These are phyloP conservation scores for Maconellicoccus hirsutus DNA, from an alignment of 1,140 invertebrate genomes.

Conservation along the genomic window DNA sequence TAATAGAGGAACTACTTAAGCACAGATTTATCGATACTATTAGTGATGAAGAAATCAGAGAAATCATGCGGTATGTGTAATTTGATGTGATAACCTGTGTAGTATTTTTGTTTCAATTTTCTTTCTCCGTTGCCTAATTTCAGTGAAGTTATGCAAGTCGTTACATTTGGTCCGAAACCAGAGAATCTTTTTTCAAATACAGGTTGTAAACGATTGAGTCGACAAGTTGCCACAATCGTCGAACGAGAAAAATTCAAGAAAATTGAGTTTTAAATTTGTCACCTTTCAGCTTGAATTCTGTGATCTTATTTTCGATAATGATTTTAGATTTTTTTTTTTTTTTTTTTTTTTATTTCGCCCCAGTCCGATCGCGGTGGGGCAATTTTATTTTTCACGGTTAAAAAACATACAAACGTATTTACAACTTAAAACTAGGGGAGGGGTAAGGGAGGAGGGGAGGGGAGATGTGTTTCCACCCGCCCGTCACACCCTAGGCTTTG, in stretches of 20 bases:
- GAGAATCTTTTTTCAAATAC: constrained; percentile 26
- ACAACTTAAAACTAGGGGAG: too few species aligned
- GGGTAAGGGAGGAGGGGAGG: too few species aligned
- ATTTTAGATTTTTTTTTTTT: too few species aligned
- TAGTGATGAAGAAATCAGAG: constrained; percentile 10
- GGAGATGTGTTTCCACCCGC: too few species aligned
- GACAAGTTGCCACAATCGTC: constrained; percentile 21
- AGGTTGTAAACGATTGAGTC: constrained; percentile 27
- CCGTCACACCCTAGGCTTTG: too few species aligned
- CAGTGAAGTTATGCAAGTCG: constrained; percentile 25
- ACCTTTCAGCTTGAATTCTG: not conserved
- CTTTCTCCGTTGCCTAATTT: not conserved
- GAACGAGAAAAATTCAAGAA: not conserved
- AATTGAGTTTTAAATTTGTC: not conserved
- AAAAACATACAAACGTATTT: too few species aligned
- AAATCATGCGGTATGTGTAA: too few species aligned
- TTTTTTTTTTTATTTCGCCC: too few species aligned
- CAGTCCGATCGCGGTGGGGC: too few species aligned
- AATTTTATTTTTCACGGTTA: too few species aligned
- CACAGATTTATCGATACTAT: constrained; percentile 27
- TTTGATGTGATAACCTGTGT: not conserved
- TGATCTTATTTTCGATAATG: not conserved
- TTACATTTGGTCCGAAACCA: constrained; percentile 27
- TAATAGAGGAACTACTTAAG: constrained; percentile 43
- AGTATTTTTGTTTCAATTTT: not conserved